These are phyloP conservation scores for Pseudonaja textilis DNA, from an alignment of 2,113 vertebrate species.

Conservation along the genomic window DNA sequence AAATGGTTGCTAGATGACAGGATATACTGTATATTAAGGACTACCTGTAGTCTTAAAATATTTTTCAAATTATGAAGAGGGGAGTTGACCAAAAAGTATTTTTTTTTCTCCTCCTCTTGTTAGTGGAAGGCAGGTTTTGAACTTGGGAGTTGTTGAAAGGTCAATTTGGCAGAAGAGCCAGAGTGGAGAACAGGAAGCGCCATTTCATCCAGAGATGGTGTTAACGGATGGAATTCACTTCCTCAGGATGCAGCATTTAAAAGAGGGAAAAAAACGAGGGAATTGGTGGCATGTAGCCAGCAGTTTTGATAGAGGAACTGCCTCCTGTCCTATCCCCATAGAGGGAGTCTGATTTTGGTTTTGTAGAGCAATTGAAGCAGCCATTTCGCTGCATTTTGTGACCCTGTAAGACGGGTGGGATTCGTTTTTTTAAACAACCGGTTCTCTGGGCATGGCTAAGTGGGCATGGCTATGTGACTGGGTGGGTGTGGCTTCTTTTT, in stretches of 20 bases:
- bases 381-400: background rate
- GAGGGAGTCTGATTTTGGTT: background rate
- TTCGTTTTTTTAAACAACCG: too few relatives aligned
- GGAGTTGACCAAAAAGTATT: background rate
- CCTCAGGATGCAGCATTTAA: background rate
- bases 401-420: too few relatives aligned
- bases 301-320: background rate
- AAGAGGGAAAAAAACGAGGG: background rate
- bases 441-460: too few relatives aligned
- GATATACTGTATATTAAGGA: background rate
- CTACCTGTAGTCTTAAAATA: background rate
- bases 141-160: background rate
- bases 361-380: background rate
- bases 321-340: background rate
- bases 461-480: too few relatives aligned
- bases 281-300: background rate
- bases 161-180: background rate
- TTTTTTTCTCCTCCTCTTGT: background rate
- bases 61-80: background rate
- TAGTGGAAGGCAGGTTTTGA: too few relatives aligned
- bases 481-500: too few relatives aligned
- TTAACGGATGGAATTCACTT: background rate
- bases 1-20: background rate
- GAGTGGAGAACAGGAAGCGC: background rate
- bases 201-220: background rate